Evolutionary conservation across 2,113 vertebrate genomes (phyloP).

Genomic region (Asarcornis scutulata): DNA sequence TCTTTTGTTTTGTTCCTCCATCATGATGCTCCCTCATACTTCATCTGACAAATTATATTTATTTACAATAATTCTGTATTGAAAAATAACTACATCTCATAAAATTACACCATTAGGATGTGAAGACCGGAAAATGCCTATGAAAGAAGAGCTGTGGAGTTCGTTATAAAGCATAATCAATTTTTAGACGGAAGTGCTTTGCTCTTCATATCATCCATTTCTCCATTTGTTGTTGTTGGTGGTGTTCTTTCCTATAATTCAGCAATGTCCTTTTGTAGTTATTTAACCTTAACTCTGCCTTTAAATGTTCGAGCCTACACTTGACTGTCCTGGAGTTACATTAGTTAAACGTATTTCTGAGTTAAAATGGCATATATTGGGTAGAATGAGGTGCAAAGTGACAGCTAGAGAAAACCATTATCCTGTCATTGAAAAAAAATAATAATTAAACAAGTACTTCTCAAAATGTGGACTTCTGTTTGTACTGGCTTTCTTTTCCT

Average conservation of each 20-base stretch:
- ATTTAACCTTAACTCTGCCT: background rate
- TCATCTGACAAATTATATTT: background rate
- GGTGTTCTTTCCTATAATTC: background rate
- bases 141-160: background rate
- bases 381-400: background rate
- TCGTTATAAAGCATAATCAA: background rate
- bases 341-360: background rate
- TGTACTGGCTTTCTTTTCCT: background rate
- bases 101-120: background rate
- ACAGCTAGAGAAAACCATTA: background rate
- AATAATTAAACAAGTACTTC: background rate
- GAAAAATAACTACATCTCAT: background rate
- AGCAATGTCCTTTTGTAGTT: background rate
- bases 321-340: background rate
- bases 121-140: background rate
- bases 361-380: background rate
- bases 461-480: background rate
- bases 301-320: background rate
- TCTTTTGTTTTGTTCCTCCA: background rate
- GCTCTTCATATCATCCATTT: background rate
- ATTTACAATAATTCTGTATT: background rate
- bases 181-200: background rate
- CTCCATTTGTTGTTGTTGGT: background rate
- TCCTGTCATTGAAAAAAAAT: background rate
- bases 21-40: background rate